Percentiles rank a stretch among this genome's conserved stretches.
Evolutionary conservation across 2,113 vertebrate genomes (phyloP).

Genomic region (Grammomys surdaster): DNA sequence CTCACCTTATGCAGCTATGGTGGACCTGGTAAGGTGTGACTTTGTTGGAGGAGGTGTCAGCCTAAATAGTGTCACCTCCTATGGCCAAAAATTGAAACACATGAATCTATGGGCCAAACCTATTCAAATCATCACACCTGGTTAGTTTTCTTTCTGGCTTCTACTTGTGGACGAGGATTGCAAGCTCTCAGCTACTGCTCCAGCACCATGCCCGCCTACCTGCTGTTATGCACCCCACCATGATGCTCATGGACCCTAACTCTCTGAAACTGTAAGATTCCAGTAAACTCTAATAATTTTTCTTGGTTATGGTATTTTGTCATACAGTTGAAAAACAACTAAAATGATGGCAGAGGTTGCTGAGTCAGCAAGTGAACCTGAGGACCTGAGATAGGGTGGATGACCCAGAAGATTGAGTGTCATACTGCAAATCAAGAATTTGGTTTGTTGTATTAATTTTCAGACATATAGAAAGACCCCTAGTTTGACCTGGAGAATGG

Average conservation of each 20-base stretch:
- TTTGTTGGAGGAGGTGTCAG: too few relatives aligned
- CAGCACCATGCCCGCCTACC: neutral
- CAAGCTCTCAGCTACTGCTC: neutral
- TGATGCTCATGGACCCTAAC: neutral
- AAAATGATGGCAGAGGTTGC: neutral
- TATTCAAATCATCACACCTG: neutral
- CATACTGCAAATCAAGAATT: neutral
- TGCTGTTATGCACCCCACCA: neutral
- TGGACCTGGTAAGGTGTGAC: neutral
- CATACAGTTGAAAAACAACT: neutral
- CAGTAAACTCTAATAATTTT: neutral
- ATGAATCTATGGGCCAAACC: too few relatives aligned
- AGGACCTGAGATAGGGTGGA: neutral
- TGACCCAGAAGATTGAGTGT: neutral
- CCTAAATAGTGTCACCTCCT: too few relatives aligned
- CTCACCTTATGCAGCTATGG: too few relatives aligned
- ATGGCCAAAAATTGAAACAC: too few relatives aligned
- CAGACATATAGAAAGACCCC: neutral
- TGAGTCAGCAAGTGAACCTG: neutral
- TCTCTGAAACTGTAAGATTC: neutral
- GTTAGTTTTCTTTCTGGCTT: neutral
- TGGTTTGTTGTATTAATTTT: neutral
- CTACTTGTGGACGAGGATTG: neutral
- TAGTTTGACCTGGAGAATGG: neutral
- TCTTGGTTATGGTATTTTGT: neutral